Evolutionary conservation across 2,888 invertebrate genomes (phyloP).

Genomic region (Vannuccia rotundouncinata): DNA sequence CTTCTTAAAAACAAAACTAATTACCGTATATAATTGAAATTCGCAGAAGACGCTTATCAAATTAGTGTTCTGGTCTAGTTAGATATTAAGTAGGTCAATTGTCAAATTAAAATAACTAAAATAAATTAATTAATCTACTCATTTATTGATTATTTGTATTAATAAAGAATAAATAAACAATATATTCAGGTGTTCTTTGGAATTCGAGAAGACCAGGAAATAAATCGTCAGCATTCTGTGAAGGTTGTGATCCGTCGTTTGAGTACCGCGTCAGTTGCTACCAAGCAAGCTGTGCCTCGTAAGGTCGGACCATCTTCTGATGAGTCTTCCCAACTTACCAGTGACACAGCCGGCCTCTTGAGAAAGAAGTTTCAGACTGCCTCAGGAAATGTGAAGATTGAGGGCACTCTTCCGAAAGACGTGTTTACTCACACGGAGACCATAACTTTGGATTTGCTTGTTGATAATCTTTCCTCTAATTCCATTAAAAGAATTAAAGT

Average conservation of each 20-base stretch:
- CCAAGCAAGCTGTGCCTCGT: background rate
- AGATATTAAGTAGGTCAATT: background rate
- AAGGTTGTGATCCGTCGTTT: slow-evolving; percentile 36
- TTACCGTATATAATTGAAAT: too few species aligned
- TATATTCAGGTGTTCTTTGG: slow-evolving; percentile 29
- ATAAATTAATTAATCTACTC: background rate
- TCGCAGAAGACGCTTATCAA: too few species aligned
- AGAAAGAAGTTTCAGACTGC: slow-evolving; percentile 32
- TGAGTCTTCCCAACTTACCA: background rate
- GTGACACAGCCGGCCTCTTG: too few species aligned
- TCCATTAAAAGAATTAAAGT: slow-evolving; percentile 34
- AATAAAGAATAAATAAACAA: background rate
- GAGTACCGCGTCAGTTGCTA: slow-evolving; percentile 23
- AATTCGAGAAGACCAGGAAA: slow-evolving; percentile 23
- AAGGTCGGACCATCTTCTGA: background rate
- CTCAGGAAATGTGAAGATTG: slow-evolving; percentile 36
- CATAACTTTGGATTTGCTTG: slow-evolving; percentile 32
- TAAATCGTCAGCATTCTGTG: slow-evolving; percentile 32
- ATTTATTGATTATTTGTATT: background rate
- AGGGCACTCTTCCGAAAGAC: slow-evolving; percentile 34
- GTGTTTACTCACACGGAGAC: slow-evolving; percentile 34
- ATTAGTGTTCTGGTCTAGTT: too few species aligned
- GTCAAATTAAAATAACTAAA: background rate
- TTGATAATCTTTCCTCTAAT: slow-evolving; percentile 37
- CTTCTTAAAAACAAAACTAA: too few species aligned